These are phyloP conservation scores for Acridotheres tristis DNA, from an alignment of 2,797 vertebrate genomes.

Conservation along the genomic window DNA sequence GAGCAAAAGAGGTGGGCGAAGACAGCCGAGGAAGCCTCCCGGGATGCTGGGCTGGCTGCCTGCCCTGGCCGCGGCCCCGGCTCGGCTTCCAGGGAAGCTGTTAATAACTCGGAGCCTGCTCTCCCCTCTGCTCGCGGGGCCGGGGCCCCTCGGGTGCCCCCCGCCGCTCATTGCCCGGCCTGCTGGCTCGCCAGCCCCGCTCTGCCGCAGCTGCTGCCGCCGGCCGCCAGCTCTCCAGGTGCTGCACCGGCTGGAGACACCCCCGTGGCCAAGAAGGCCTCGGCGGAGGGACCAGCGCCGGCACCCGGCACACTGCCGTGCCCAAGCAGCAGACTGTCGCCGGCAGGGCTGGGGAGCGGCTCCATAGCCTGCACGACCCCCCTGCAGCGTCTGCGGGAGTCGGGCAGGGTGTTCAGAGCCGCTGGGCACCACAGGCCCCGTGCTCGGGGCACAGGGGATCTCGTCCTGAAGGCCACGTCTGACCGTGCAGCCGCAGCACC, in stretches of 20 bases:
- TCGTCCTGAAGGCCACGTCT: fast-evolving
- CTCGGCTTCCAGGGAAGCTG: constrained; percentile 30
- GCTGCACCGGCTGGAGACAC: not conserved
- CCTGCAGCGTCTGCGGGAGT: not conserved
- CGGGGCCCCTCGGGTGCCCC: not conserved
- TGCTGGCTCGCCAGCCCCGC: not conserved
- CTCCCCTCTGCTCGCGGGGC: not conserved
- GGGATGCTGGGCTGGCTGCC: constrained; percentile 4
- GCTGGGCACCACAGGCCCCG: fast-evolving
- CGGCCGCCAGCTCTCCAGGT: not conserved
- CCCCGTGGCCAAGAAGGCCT: not conserved
- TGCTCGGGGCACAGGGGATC: fast-evolving
- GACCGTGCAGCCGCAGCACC: not conserved
- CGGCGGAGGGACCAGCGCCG: not conserved
- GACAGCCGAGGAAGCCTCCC: not conserved
- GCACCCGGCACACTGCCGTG: not conserved
- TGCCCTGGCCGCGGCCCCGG: constrained; percentile 7
- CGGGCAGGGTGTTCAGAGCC: fast-evolving
- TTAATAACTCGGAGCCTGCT: constrained; percentile 14
- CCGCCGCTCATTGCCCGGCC: not conserved
- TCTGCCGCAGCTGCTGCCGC: not conserved
- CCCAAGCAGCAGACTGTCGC: not conserved
- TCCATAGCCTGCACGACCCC: not conserved
- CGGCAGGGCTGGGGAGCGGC: not conserved
- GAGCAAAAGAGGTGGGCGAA: constrained; percentile 54